These are phyloP conservation scores for Odocoileus virginianus DNA, from an alignment of 2,113 vertebrate species.

Conservation along the genomic window DNA sequence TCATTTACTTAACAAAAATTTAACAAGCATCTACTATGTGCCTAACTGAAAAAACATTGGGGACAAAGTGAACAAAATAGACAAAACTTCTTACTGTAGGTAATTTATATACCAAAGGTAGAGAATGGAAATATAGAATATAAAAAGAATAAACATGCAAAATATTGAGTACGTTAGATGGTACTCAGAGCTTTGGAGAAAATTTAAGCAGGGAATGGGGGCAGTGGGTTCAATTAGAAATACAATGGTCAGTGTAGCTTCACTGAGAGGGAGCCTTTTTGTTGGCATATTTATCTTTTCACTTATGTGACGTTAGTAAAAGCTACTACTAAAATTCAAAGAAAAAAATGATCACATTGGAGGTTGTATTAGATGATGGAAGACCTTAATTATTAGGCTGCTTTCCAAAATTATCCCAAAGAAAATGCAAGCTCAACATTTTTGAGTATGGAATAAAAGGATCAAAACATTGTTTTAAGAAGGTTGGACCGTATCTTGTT, in stretches of 20 bases:
- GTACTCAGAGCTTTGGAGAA: not conserved
- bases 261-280: not conserved
- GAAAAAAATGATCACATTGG: not conserved
- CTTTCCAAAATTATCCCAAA: slow-evolving; percentile 6
- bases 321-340: not conserved
- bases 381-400: not conserved
- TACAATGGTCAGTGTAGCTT: not conserved
- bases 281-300: not conserved
- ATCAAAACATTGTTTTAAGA: not conserved
- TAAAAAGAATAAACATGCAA: not conserved
- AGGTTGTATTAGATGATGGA: not conserved
- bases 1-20: not conserved
- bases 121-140: not conserved
- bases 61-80: not conserved
- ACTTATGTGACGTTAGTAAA: not conserved
- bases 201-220: not conserved
- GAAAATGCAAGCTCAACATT: not conserved
- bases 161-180: not conserved
- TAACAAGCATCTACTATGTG: not conserved
- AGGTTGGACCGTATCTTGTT: not conserved
- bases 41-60: not conserved
- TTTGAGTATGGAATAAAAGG: not conserved
- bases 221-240: not conserved
- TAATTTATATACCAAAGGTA: not conserved
- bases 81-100: not conserved